A percentile compares a stretch with the other conserved stretches of the same genome.
phyloP scores from a whole-genome alignment of 2,797 vertebrate genomes.

The Xenops minutus region DNA sequence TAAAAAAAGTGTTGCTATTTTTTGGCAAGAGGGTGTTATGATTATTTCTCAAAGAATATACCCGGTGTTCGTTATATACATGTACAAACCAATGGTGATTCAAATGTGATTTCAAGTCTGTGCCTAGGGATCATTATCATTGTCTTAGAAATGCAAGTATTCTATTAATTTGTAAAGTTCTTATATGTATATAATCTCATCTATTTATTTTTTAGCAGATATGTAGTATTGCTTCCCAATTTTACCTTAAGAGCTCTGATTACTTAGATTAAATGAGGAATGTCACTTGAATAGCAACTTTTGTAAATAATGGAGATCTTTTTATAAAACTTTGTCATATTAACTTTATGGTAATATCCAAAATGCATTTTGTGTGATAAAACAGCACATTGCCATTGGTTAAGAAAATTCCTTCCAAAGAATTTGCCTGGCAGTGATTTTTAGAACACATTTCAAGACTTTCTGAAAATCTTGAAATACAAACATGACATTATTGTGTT shows the following conservation, averaged over 20 bases:
- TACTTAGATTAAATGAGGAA: not conserved
- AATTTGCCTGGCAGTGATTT: not conserved
- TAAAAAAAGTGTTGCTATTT: not conserved
- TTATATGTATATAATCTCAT: not conserved
- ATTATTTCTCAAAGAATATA: slow-evolving; percentile 35
- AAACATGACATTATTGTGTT: not conserved
- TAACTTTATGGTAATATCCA: not conserved
- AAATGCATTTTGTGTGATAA: not conserved
- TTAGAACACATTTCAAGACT: not conserved
- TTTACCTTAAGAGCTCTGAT: not conserved
- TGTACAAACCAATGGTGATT: not conserved
- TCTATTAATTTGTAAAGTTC: not conserved
- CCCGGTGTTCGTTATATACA: not conserved
- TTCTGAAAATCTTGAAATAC: not conserved
- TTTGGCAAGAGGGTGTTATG: slow-evolving; percentile 20
- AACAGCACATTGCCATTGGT: not conserved
- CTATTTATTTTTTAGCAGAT: not conserved
- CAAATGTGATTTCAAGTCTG: not conserved
- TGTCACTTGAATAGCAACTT: not conserved
- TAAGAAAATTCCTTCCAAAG: not conserved
- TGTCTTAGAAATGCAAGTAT: not conserved
- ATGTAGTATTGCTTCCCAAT: not conserved
- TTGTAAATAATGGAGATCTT: not conserved
- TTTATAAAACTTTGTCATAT: not conserved
- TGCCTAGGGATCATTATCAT: not conserved